These are phyloP conservation scores for Crotophaga sulcirostris DNA, from an alignment of 2,113 vertebrate species.

Conservation along the genomic window DNA sequence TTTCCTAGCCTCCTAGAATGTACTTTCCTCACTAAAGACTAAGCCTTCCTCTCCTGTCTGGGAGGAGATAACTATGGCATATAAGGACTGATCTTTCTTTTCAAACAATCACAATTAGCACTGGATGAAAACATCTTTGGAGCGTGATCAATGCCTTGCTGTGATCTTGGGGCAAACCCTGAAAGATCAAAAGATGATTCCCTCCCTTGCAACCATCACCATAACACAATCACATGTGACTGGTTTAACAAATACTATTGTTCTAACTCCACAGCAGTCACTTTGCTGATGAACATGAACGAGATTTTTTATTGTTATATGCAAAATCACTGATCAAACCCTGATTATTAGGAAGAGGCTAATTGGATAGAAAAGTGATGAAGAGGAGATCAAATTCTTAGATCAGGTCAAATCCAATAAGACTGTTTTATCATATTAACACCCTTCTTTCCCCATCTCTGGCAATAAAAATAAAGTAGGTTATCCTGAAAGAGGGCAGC, in stretches of 20 bases:
- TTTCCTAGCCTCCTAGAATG: fast-evolving
- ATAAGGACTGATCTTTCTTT: not conserved
- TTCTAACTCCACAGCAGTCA: not conserved
- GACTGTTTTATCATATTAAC: not conserved
- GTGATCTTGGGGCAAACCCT: not conserved
- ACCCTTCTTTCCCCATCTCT: not conserved
- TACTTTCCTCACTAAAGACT: not conserved
- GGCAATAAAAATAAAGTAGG: not conserved
- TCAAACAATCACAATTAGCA: not conserved
- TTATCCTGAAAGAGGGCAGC: not conserved
- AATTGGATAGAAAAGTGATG: not conserved
- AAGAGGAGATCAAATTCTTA: not conserved
- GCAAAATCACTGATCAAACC: not conserved
- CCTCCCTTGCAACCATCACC: not conserved
- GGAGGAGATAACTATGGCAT: not conserved
- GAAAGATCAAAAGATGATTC: not conserved
- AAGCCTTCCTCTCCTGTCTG: not conserved
- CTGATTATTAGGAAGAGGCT: fast-evolving
- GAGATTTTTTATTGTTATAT: not conserved
- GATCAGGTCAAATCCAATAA: not conserved
- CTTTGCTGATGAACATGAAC: not conserved
- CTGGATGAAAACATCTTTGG: not conserved
- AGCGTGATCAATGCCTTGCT: not conserved
- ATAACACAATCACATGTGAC: not conserved
- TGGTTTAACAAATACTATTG: not conserved